phyloP scores from a whole-genome alignment of 2,888 invertebrate species.

The Ophion slaviceki region DNA sequence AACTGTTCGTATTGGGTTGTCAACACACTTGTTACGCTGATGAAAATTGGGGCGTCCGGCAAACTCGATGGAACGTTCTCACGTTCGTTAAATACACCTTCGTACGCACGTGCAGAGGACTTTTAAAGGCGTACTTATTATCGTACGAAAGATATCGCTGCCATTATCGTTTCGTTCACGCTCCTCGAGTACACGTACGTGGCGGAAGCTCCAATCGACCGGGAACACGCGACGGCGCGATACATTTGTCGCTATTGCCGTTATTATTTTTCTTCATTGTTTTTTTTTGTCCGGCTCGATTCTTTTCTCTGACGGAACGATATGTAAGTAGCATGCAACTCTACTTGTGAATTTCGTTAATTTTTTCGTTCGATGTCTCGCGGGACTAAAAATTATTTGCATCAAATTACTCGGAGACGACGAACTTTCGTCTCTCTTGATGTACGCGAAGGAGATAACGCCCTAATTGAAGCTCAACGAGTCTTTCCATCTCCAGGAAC shows the following conservation, averaged over 20 bases:
- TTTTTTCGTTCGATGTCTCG: not conserved
- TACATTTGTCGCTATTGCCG: not conserved
- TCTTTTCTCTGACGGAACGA: not conserved
- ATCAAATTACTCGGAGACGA: not conserved
- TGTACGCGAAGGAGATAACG: no score
- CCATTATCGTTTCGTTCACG: slow-evolving; percentile 37
- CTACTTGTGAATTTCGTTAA: no score
- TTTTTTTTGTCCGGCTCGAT: not conserved
- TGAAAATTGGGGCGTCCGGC: not conserved
- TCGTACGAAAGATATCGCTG: slow-evolving; percentile 24
- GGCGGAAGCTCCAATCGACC: slow-evolving; percentile 38
- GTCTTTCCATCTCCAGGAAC: not conserved
- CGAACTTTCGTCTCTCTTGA: no score
- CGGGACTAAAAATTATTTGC: not conserved
- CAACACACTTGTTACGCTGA: not conserved
- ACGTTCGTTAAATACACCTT: not conserved
- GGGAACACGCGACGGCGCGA: slow-evolving; percentile 28
- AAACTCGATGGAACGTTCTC: not conserved
- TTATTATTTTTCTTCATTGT: not conserved
- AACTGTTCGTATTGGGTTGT: not conserved
- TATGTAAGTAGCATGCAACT: not conserved
- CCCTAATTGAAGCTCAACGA: not conserved
- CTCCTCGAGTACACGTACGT: slow-evolving; percentile 25
- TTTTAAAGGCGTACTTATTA: slow-evolving; percentile 28
- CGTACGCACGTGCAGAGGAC: not conserved